These are phyloP conservation scores for Cervus canadensis DNA, from an alignment of 2,113 vertebrate species.

Conservation along the genomic window DNA sequence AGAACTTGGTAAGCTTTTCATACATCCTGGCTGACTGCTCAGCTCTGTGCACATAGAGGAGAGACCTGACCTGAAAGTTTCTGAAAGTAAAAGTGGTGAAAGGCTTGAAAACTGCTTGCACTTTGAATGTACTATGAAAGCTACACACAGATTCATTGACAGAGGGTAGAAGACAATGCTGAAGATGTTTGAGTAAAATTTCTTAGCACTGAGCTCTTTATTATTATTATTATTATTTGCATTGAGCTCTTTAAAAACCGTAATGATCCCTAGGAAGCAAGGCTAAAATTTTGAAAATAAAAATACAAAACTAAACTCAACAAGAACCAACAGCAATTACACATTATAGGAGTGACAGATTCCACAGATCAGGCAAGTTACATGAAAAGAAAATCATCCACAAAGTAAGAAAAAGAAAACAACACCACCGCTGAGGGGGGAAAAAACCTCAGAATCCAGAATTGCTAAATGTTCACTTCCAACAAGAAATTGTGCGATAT, in stretches of 20 bases:
- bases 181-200: neutral
- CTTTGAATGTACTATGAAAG: neutral
- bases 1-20: neutral
- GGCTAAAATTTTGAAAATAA: neutral
- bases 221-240: no score
- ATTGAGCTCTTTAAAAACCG: neutral
- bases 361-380: neutral
- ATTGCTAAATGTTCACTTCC: neutral
- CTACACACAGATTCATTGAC: neutral
- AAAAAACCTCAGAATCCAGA: neutral
- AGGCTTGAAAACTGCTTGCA: neutral
- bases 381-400: neutral
- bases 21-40: neutral
- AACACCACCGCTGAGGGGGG: neutral
- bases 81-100: neutral
- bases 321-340: neutral
- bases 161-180: neutral
- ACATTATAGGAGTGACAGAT: neutral
- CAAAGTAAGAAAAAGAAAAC: neutral
- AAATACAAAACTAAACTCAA: neutral
- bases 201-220: neutral
- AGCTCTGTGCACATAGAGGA: neutral
- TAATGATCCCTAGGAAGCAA: neutral
- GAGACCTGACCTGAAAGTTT: neutral
- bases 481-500: neutral